These are phyloP conservation scores for Bemisia tabaci DNA, from an alignment of 1,140 invertebrate genomes.

Conservation along the genomic window DNA sequence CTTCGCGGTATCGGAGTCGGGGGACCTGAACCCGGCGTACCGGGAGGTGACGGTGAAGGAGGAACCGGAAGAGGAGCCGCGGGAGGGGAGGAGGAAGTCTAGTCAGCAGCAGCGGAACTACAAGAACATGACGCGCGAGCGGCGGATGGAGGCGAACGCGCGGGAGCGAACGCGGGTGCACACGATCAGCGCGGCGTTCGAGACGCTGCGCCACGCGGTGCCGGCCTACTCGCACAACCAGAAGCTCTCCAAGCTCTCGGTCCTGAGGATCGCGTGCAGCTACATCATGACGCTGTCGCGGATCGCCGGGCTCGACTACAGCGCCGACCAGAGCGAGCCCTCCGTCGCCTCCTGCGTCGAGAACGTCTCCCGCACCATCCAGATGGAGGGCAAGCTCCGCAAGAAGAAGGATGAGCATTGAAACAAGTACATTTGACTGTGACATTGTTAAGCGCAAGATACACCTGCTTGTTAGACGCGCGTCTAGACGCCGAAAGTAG, in stretches of 20 bases:
- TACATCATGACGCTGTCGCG: conserved; percentile 73
- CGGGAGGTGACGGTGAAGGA: no score
- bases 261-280: conserved; percentile 77
- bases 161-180: conserved; percentile 82
- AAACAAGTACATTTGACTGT: no score
- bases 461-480: no score
- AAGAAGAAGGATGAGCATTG: conserved; percentile 63
- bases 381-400: conserved; percentile 77
- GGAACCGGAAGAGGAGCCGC: no score
- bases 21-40: no score
- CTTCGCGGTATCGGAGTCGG: no score
- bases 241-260: conserved; percentile 82
- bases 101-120: conserved; percentile 47
- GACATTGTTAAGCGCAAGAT: no score
- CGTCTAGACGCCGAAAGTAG: no score
- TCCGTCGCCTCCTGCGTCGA: conserved; percentile 65
- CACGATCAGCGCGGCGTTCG: conserved; percentile 88
- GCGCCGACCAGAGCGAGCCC: conserved; percentile 32
- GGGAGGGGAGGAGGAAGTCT: neutral
- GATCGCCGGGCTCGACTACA: conserved; percentile 48
- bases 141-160: conserved; percentile 85
- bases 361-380: conserved; percentile 71
- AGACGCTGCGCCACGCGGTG: conserved; percentile 66
- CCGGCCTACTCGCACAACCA: conserved; percentile 86
- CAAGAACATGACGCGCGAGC: conserved; percentile 86